Conservation (phyloP, 2,888 invertebrate genomes). For the Tenthredo mesomela region DNA sequence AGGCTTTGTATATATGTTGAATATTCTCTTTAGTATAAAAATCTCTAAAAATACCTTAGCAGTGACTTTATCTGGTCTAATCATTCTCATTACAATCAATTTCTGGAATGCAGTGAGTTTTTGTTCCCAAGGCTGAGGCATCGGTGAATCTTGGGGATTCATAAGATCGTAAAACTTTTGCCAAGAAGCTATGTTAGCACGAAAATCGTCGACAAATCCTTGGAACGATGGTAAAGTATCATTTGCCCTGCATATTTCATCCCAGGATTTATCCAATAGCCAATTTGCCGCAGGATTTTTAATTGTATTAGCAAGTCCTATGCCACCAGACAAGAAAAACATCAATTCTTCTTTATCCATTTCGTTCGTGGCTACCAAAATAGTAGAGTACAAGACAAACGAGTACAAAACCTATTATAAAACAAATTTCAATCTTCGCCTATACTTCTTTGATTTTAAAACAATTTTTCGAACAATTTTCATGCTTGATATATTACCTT, state of each 20-base stretch:
- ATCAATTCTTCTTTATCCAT: constrained; percentile 83
- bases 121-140: constrained; percentile 84
- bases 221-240: constrained; percentile 79
- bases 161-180: constrained; percentile 84
- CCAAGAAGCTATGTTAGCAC: constrained; percentile 80
- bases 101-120: constrained; percentile 85
- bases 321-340: constrained; percentile 89
- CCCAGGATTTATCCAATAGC: constrained; percentile 89
- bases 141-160: constrained; percentile 82
- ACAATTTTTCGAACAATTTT: neutral
- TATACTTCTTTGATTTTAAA: neutral
- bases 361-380: constrained; percentile 81
- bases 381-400: constrained; percentile 88
- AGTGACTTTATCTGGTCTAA: constrained; percentile 89
- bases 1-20: neutral
- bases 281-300: constrained; percentile 85
- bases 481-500: constrained; percentile 79
- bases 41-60: constrained; percentile 65
- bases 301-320: constrained; percentile 83
- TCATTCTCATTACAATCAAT: constrained; percentile 85
- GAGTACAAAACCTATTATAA: constrained; percentile 78
- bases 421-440: neutral
- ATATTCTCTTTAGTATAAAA: neutral
- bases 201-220: constrained; percentile 81
- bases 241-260: constrained; percentile 86